Conservation (phyloP, 2,113 vertebrate genomes). For the Marmota flaviventris region DNA sequence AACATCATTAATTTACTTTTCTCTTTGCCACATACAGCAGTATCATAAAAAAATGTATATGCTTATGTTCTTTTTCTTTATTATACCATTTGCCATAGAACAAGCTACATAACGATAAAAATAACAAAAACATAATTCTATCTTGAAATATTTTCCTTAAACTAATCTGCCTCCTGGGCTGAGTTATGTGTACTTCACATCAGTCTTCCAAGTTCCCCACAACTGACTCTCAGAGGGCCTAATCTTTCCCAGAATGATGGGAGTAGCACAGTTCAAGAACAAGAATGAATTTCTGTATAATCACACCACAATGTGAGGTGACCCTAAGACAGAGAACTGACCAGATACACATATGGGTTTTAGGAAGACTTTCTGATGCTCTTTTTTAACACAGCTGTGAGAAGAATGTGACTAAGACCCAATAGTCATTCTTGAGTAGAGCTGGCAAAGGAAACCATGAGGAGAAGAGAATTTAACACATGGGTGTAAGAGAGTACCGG, state of each 20-base stretch:
- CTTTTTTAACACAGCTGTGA: slow-evolving; percentile 91
- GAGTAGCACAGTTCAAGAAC: slow-evolving; percentile 86
- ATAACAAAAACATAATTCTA: slow-evolving; percentile 49
- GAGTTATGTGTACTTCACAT: slow-evolving; percentile 81
- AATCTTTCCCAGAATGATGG: slow-evolving; percentile 87
- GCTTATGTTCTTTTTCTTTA: slow-evolving; percentile 47
- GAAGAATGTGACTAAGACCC: slow-evolving; percentile 92
- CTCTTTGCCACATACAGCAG: slow-evolving; percentile 6
- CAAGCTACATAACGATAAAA: slow-evolving; percentile 22
- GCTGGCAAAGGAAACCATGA: slow-evolving; percentile 92
- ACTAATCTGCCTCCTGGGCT: slow-evolving; percentile 76
- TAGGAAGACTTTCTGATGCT: slow-evolving; percentile 90
- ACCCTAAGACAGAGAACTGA: slow-evolving; percentile 88
- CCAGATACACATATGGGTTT: slow-evolving; percentile 90
- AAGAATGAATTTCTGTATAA: slow-evolving; percentile 90
- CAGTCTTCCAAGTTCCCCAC: slow-evolving; percentile 79
- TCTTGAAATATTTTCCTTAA: slow-evolving; percentile 68
- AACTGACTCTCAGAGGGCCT: slow-evolving; percentile 81
- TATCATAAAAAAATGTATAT: not conserved
- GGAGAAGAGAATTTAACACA: slow-evolving; percentile 93
- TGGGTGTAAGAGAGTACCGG: slow-evolving; percentile 89
- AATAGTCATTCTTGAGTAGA: slow-evolving; percentile 88
- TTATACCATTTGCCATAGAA: slow-evolving; percentile 3
- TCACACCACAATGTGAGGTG: slow-evolving; percentile 92
- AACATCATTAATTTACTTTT: slow-evolving; percentile 51